Evolutionary conservation across 2,797 vertebrate genomes (phyloP).

Genomic region (Amniataba percoides): DNA sequence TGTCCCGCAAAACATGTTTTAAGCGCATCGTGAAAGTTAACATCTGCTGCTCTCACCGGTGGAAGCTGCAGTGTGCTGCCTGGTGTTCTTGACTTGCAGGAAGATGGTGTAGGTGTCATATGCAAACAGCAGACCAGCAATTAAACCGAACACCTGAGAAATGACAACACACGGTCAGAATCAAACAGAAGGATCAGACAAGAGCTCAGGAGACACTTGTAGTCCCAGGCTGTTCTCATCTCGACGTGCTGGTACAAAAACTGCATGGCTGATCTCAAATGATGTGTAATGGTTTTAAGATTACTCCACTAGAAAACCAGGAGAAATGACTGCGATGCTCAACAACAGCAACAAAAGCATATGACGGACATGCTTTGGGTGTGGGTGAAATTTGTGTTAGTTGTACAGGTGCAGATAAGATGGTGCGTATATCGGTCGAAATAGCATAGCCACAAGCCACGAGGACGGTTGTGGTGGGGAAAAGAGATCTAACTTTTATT

Average conservation of each 20-base stretch:
- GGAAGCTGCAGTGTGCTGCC: conserved; percentile 72
- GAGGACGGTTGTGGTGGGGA: background rate
- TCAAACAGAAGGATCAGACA: background rate
- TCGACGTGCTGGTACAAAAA: background rate
- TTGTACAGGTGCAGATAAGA: background rate
- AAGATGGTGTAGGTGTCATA: conserved; percentile 84
- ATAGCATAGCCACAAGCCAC: background rate
- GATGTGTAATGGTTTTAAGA: background rate
- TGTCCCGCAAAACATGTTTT: fast-evolving
- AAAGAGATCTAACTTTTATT: background rate
- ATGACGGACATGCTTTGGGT: background rate
- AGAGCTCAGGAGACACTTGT: background rate
- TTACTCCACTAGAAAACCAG: background rate
- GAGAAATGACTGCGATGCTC: background rate
- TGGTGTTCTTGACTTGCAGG: conserved; percentile 67
- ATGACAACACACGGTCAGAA: conserved; percentile 25
- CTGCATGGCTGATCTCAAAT: background rate
- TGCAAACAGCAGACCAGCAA: conserved; percentile 81
- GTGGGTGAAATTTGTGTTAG: background rate
- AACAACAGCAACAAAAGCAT: background rate
- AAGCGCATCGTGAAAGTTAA: background rate
- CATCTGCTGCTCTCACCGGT: conserved; percentile 66
- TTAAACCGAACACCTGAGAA: conserved; percentile 83
- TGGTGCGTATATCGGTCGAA: background rate
- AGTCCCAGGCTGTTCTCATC: background rate